Evolutionary conservation across 2,888 invertebrate species (phyloP), one percentile per base, ranked within the genome.

Genomic region (Andrena haemorrhoa): DNA sequence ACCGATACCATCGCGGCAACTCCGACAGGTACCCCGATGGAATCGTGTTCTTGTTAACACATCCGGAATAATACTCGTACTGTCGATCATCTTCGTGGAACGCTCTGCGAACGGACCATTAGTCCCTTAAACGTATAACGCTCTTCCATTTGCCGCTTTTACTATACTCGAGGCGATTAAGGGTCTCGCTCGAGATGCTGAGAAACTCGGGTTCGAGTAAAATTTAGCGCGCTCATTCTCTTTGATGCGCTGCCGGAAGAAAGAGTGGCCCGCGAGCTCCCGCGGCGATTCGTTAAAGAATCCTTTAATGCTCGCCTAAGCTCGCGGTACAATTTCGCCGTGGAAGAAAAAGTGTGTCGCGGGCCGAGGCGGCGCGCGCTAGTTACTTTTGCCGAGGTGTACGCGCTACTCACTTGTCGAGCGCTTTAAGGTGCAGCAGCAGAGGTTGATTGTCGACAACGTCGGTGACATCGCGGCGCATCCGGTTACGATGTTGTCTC

Each of bases 401-500:
- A 29, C 49, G 23, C 12, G 26, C 31, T 51, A 90, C 91, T 89
- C 73, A 94, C 93, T 91, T 93, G 90, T 93, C 93, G 77, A 93
- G 90, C 68, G 93, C 91, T 69, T 90, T 91, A 73, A 94, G 89
- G 66, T 89, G 92, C 83, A 94, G 87, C 73, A 93, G 91, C 71
- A 94, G 89, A 79, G 93, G 92, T 88, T 93, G 92, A 86, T 92
- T 90, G 88, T 90, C 92, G 84, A 79, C 86, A 75, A 85, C 81
- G 79, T 88, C 89, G 74, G 84, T 75, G 66, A 91, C 90, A 82
- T 92, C 93, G 82, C 93, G 93, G 80, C 93, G 93, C 84, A 91
- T 88, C 85, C 93, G 93, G 87, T 89, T 92, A 81, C 92, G 92
- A 90, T 93, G 92, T 85, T 89, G 91, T 83, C 91, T 93, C 89